These are phyloP conservation scores for Goniozus legneri DNA, from an alignment of 1,140 invertebrate species.

Conservation along the genomic window DNA sequence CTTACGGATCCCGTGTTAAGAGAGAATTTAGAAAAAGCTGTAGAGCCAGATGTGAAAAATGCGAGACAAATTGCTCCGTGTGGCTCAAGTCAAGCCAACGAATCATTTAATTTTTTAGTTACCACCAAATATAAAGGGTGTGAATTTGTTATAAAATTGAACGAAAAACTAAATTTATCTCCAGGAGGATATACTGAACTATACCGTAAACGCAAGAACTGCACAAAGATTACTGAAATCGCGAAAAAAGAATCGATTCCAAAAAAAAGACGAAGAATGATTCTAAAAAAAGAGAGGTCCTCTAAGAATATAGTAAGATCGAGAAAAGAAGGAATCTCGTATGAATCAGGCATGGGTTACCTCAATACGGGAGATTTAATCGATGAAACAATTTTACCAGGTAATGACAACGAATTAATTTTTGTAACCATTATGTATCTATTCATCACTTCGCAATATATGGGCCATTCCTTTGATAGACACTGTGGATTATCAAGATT, in stretches of 20 bases:
- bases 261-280: constrained; percentile 1
- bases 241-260: constrained; percentile 3
- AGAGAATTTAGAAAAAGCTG: constrained; percentile 8
- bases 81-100: constrained; percentile 11
- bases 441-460: neutral
- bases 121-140: constrained; percentile 12
- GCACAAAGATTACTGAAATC: neutral
- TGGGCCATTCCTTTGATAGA: neutral
- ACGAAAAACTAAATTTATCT: constrained; percentile 10
- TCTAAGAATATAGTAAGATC: neutral
- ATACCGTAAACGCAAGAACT: constrained; percentile 7
- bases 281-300: constrained; percentile 8
- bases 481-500: constrained; percentile 1
- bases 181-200: constrained; percentile 10
- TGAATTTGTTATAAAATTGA: constrained; percentile 6
- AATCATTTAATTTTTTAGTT: constrained; percentile 9
- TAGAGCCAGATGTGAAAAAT: constrained; percentile 4
- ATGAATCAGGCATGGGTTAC: constrained; percentile 9
- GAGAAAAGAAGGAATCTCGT: constrained; percentile 15
- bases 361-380: constrained; percentile 11
- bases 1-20: constrained; percentile 2
- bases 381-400: constrained; percentile 5
- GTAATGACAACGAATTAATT: neutral
- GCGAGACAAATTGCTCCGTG: constrained; percentile 5
- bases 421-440: neutral